phyloP scores from a whole-genome alignment of 2,797 vertebrate genomes.

The Sphaeramia orbicularis region DNA sequence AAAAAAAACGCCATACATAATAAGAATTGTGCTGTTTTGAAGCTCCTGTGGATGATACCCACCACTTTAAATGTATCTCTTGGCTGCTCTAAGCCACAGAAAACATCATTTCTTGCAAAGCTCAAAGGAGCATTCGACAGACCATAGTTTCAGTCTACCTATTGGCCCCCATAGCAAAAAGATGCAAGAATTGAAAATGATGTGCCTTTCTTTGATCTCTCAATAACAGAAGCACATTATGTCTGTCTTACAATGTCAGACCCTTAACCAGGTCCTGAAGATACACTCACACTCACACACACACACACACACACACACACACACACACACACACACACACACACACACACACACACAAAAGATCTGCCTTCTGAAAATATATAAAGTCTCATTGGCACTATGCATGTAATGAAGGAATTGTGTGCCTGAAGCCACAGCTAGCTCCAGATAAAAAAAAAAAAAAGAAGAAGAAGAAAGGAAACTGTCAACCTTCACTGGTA shows the following conservation, averaged over 20 bases:
- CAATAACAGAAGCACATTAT: constrained; percentile 63
- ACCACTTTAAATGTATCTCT: constrained; percentile 14
- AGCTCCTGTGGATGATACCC: constrained; percentile 15
- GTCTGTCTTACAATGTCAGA: constrained; percentile 60
- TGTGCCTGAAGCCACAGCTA: constrained; percentile 62
- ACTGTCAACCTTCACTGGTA: constrained; percentile 41
- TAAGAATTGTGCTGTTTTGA: constrained; percentile 16
- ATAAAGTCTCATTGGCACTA: constrained; percentile 64
- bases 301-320: constrained; percentile 34
- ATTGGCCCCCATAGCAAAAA: constrained; percentile 40
- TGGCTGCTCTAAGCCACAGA: constrained; percentile 14
- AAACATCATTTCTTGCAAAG: constrained; percentile 37
- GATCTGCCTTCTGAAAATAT: constrained; percentile 55
- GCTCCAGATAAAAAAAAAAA: constrained; percentile 36
- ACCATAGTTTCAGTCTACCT: constrained; percentile 31
- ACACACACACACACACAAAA: constrained; percentile 37
- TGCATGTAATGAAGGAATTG: constrained; percentile 55
- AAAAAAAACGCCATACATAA: constrained; percentile 10
- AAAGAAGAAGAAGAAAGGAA: constrained; percentile 17
- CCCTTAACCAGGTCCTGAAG: constrained; percentile 60
- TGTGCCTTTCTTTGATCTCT: constrained; percentile 75
- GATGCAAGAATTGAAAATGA: constrained; percentile 55
- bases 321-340: constrained; percentile 33
- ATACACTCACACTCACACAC: constrained; percentile 29
- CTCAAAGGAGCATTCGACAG: constrained; percentile 41